Evolutionary conservation across 1,140 invertebrate genomes (phyloP), one percentile per base, ranked within the genome.

Genomic region (Drosophila murphyi): DNA sequence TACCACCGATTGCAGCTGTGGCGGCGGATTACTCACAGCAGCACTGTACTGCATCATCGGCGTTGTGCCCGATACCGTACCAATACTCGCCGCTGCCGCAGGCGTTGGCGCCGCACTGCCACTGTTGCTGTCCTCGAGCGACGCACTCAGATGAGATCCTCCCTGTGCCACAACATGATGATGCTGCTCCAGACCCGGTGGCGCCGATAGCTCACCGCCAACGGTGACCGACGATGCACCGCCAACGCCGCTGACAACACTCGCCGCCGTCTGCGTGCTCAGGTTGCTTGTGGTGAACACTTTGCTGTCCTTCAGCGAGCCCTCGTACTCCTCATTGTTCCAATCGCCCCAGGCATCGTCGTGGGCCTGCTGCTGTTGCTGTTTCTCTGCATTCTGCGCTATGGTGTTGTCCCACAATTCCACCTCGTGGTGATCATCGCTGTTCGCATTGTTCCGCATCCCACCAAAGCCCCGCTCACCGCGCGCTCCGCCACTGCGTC

Each of bases 261-360:
- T 91, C 7, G 82, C 85, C 5, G 88, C 77, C 7, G 81, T 83
- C 68, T 90, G 88, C 28, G 90, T 73, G 39, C 76, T 75, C 32
- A 92, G 57, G 76, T 94, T 93, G 80, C 96, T 97, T 32, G 96
- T 96, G 39, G 97, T 97, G 86, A 98, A 98, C 55, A 99, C 97
- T 94, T 98, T 98, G n/a, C 97, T 98, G 90, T 98, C 98, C 61
- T 97, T 96, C 61, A 98, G 93, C 72, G 97, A 98, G 63, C 97
- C 97, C 7, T 97, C 97, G 93, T 98, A 98, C 90, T 98, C 97
- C 93, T 98, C 97, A 89, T 98, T 97, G 92, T 97, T 97, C 98
- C 97, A 98, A 86, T 98, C 97, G 93, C 92, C 92, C 89, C 92
- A 92, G 7, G 90, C 80, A 71, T 92, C 92, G 51, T 92, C 91